Evolutionary conservation across 2,113 vertebrate genomes (phyloP).

Genomic region (Sminthopsis crassicaudata): DNA sequence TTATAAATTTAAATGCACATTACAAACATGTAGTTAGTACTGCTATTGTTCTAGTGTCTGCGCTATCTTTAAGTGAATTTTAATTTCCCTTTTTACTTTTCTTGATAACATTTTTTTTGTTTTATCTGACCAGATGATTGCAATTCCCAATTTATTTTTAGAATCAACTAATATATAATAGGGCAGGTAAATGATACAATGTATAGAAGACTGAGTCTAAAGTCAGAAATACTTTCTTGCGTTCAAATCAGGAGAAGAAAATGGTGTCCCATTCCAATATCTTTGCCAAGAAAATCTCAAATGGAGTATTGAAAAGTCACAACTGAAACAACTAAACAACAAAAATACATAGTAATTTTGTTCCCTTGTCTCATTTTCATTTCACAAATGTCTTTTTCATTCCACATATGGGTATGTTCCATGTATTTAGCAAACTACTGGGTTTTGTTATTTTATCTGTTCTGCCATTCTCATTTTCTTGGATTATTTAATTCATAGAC

Average conservation of each 20-base stretch:
- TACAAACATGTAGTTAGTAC: not conserved
- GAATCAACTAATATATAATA: not conserved
- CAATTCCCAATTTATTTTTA: not conserved
- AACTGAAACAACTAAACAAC: not conserved
- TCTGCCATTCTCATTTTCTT: not conserved
- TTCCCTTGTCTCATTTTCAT: not conserved
- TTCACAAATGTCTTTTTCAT: not conserved
- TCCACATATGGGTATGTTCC: not conserved
- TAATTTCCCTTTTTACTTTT: not conserved
- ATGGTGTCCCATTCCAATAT: not conserved
- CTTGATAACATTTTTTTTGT: not conserved
- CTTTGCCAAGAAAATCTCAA: not conserved
- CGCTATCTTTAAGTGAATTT: not conserved
- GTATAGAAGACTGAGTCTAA: not conserved
- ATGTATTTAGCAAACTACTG: not conserved
- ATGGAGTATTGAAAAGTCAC: not conserved
- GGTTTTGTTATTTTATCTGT: not conserved
- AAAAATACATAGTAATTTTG: not conserved
- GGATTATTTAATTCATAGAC: not conserved
- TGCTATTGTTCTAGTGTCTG: not conserved
- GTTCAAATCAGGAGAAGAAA: not conserved
- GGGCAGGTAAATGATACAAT: not conserved
- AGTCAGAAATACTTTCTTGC: not conserved
- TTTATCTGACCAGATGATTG: not conserved
- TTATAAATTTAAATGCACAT: not conserved